Evolutionary conservation across 2,113 vertebrate genomes (phyloP).

Genomic region (Epinephelus cyanopodus): DNA sequence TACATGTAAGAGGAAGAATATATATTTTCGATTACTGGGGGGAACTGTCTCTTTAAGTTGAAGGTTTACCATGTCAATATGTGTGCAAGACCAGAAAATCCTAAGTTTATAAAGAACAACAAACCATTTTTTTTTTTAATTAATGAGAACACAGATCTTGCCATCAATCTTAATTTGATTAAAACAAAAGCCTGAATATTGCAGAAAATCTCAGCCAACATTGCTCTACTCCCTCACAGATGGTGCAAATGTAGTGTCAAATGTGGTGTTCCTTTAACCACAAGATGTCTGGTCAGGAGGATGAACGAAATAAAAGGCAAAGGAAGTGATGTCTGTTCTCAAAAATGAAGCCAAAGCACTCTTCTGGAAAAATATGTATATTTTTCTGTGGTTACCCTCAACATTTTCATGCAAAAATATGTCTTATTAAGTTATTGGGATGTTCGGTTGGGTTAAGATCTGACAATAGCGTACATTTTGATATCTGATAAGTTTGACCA

Average conservation of each 20-base stretch:
- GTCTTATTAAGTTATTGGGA: neutral
- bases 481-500: neutral
- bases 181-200: neutral
- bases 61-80: constrained; percentile 10
- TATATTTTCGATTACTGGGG: too few relatives aligned
- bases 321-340: neutral
- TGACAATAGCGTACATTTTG: neutral
- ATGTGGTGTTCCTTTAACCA: neutral
- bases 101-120: neutral
- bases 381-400: neutral
- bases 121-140: neutral
- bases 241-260: constrained; percentile 26
- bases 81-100: neutral
- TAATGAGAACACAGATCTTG: neutral
- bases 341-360: neutral
- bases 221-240: constrained; percentile 23
- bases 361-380: too few relatives aligned
- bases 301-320: neutral
- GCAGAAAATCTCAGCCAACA: neutral
- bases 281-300: neutral
- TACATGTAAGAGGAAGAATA: too few relatives aligned
- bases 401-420: neutral
- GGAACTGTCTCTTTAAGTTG: too few relatives aligned
- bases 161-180: neutral
- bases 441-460: neutral